A percentile compares a stretch with the other conserved stretches of the same genome.
Evolutionary conservation across 2,113 vertebrate species (phyloP).

Genomic region (Panurus biarmicus): DNA sequence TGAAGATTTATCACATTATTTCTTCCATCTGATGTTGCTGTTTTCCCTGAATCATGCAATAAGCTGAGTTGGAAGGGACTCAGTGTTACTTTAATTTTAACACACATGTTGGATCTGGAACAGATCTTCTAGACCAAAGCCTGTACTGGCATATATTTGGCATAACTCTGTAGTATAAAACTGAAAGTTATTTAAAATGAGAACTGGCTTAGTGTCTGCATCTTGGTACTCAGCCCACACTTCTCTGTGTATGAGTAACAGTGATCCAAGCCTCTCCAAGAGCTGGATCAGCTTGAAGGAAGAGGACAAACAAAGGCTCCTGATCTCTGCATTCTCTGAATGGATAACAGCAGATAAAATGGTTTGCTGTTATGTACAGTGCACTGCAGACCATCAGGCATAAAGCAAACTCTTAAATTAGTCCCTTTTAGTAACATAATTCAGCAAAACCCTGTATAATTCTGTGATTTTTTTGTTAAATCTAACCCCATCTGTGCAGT

Average conservation of each 20-base stretch:
- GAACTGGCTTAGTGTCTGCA: not conserved
- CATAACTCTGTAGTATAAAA: not conserved
- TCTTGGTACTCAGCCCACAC: not conserved
- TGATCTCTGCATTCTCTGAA: not conserved
- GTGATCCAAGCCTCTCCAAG: not conserved
- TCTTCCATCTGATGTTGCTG: not conserved
- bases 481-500: not conserved
- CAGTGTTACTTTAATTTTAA: not conserved
- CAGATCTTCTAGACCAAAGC: not conserved
- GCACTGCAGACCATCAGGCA: not conserved
- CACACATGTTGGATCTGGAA: not conserved
- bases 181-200: not conserved
- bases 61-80: not conserved
- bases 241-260: not conserved
- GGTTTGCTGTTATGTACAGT: not conserved
- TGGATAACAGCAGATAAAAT: not conserved
- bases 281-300: not conserved
- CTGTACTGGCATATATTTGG: not conserved
- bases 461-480: not conserved
- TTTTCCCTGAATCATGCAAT: not conserved
- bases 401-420: not conserved
- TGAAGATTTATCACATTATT: not conserved
- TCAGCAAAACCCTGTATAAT: not conserved
- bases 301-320: not conserved
- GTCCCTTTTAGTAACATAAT: not conserved